A percentile compares a stretch with the other conserved stretches of the same genome.
phyloP scores from a whole-genome alignment of 2,888 invertebrate species.

The Rhabditoides inermis region DNA sequence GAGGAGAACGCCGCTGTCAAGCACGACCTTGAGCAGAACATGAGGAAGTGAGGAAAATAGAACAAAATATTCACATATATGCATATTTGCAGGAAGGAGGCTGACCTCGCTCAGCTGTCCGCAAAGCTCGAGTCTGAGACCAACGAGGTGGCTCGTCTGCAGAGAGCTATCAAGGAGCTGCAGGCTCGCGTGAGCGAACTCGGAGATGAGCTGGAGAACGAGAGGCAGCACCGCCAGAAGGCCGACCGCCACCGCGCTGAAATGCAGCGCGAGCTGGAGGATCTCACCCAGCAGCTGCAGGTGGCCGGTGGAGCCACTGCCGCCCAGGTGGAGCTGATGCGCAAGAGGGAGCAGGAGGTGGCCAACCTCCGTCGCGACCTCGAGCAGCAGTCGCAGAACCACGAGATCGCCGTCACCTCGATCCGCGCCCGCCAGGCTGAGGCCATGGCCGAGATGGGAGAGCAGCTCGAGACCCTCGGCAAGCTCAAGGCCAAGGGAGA shows the following conservation, averaged over 20 bases:
- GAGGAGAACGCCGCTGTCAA: constrained; percentile 94
- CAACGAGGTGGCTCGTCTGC: constrained; percentile 71
- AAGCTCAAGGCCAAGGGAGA: constrained; percentile 90
- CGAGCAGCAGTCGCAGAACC: constrained; percentile 95
- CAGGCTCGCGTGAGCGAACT: constrained; percentile 72
- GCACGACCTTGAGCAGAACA: constrained; percentile 65
- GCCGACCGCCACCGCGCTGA: constrained; percentile 90
- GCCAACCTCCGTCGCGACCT: constrained; percentile 90
- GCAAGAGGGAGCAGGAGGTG: constrained; percentile 96
- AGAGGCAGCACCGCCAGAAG: constrained; percentile 55
- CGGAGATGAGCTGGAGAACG: constrained; percentile 98
- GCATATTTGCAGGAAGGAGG: constrained; percentile 68
- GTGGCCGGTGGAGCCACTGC: constrained; percentile 99
- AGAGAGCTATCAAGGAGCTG: constrained; percentile 51
- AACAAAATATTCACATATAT: not conserved
- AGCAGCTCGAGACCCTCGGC: constrained; percentile 99
- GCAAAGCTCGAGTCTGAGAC: constrained; percentile 98
- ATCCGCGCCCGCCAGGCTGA: constrained; percentile 85
- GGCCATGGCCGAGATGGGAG: constrained; percentile 96
- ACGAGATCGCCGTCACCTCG: constrained; percentile 88
- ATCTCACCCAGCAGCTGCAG: constrained; percentile 73
- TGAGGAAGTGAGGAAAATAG: constrained; percentile 65
- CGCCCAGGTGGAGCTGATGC: constrained; percentile 88
- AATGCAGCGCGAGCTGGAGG: constrained; percentile 90
- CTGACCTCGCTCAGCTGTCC: constrained; percentile 88